A percentile compares a stretch with the other conserved stretches of the same genome.
These are phyloP conservation scores for Reticulitermes lucifugus DNA, from an alignment of 2,888 invertebrate genomes.

Conservation along the genomic window DNA sequence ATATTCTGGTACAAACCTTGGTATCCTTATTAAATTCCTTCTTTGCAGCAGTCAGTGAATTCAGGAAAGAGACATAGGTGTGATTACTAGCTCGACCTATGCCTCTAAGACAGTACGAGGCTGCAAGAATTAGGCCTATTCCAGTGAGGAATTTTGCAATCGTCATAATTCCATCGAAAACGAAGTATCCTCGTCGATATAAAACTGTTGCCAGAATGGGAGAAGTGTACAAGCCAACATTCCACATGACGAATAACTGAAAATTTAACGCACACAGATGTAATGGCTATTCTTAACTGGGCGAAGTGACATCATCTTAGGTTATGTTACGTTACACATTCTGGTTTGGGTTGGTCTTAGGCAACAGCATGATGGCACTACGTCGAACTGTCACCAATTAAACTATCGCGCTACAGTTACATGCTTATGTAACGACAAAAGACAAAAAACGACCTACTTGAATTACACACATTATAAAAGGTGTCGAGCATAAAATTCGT, in stretches of 20 bases:
- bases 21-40: conserved; percentile 63
- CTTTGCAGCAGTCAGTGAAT: conserved; percentile 67
- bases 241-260: conserved; percentile 75
- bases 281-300: no score
- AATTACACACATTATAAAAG: no score
- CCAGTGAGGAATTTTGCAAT: conserved; percentile 73
- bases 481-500: no score
- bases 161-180: conserved; percentile 67
- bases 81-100: conserved; percentile 76
- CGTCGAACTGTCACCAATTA: no score
- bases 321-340: no score
- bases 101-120: conserved; percentile 75
- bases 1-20: conserved; percentile 58
- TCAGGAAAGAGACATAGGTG: conserved; percentile 77
- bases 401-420: no score
- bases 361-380: no score
- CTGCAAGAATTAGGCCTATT: conserved; percentile 73
- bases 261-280: conserved; percentile 48
- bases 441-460: no score
- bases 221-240: conserved; percentile 78
- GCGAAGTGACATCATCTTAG: no score
- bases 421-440: no score
- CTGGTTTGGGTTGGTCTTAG: no score
- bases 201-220: conserved; percentile 79
- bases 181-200: conserved; percentile 75